These are phyloP conservation scores for Channallabes apus DNA, from an alignment of 2,797 vertebrate species.

Conservation along the genomic window DNA sequence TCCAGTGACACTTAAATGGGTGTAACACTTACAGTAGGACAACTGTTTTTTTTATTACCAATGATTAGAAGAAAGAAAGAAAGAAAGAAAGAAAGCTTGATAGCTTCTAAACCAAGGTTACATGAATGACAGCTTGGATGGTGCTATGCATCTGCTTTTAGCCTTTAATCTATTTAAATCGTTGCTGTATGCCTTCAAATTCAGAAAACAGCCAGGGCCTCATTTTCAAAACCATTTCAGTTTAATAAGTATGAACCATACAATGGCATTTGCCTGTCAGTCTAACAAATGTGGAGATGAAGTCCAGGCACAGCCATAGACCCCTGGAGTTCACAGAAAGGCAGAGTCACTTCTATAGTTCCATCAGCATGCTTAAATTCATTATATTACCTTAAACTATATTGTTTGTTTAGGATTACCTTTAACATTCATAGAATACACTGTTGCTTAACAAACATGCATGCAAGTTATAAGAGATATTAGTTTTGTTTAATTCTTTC, in stretches of 20 bases:
- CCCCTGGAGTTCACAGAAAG: constrained; percentile 74
- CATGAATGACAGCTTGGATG: constrained; percentile 68
- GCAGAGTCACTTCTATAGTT: constrained; percentile 68
- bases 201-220: constrained; percentile 76
- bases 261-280: constrained; percentile 72
- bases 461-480: background rate
- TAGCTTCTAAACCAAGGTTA: constrained; percentile 72
- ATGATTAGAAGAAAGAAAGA: background rate
- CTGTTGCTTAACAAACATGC: background rate
- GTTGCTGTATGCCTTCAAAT: constrained; percentile 75
- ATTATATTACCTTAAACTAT: background rate
- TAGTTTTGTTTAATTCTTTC: too few species aligned
- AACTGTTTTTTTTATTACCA: background rate
- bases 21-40: background rate
- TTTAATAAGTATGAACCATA: constrained; percentile 77
- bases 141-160: constrained; percentile 68
- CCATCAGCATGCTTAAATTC: constrained; percentile 52
- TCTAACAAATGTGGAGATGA: constrained; percentile 72
- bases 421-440: constrained; percentile 30
- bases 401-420: constrained; percentile 38
- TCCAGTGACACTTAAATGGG: background rate
- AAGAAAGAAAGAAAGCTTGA: constrained; percentile 22
- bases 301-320: constrained; percentile 67
- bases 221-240: constrained; percentile 78
- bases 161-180: constrained; percentile 75